These are phyloP conservation scores for Copsychus sechellarum DNA, from an alignment of 2,113 vertebrate species.

Conservation along the genomic window DNA sequence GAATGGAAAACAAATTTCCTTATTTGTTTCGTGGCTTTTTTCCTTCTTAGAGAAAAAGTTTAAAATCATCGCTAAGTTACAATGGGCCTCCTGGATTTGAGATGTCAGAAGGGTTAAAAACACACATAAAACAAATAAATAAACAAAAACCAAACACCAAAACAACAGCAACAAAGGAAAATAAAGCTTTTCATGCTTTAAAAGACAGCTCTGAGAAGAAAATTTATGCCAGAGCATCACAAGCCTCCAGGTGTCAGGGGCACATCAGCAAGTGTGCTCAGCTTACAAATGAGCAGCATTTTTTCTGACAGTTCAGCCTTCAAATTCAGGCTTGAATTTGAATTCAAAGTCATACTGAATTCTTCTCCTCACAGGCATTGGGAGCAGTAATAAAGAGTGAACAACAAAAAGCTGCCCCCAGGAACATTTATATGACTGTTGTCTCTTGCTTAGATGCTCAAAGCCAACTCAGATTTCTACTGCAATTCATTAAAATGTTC, in stretches of 20 bases:
- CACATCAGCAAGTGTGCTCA: neutral
- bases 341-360: neutral
- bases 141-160: neutral
- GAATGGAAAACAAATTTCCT: neutral
- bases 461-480: neutral
- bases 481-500: neutral
- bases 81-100: neutral
- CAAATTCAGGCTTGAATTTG: slow-evolving; percentile 1
- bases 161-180: neutral
- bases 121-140: neutral
- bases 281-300: neutral
- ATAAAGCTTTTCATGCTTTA: neutral
- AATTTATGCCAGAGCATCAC: neutral
- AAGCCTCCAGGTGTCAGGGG: neutral
- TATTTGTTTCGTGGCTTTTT: neutral
- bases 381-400: neutral
- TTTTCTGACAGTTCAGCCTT: neutral
- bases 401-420: neutral
- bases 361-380: neutral
- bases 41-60: neutral
- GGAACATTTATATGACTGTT: neutral
- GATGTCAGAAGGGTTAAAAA: neutral
- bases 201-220: neutral
- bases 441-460: neutral
- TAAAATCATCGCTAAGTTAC: neutral